Evolutionary conservation across 2,113 vertebrate species (phyloP).

Genomic region (Halichoerus grypus): DNA sequence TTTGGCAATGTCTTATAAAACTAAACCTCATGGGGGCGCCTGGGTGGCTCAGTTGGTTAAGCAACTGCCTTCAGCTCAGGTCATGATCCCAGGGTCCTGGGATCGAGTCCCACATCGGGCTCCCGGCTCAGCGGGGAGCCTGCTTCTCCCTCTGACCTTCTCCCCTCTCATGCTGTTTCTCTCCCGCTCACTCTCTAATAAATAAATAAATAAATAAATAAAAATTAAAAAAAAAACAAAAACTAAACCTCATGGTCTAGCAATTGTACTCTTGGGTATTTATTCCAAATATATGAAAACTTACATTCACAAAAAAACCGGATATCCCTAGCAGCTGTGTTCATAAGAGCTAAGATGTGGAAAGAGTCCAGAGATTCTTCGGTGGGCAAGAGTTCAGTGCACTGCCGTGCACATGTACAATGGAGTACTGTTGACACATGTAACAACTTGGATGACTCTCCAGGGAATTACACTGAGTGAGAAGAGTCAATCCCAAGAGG

Average conservation of each 20-base stretch:
- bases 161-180: no score
- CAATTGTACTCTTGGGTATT: neutral
- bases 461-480: neutral
- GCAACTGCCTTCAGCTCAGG: no score
- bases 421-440: neutral
- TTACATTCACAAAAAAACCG: neutral
- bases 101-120: no score
- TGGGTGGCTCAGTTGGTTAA: no score
- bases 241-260: neutral
- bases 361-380: neutral
- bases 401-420: neutral
- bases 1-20: neutral
- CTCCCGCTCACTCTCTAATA: no score
- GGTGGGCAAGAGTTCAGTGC: neutral
- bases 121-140: no score
- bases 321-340: neutral
- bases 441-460: neutral
- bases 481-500: neutral
- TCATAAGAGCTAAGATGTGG: neutral
- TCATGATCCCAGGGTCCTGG: no score
- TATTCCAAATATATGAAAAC: slow-evolving; percentile 30
- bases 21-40: neutral
- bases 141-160: no score
- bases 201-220: no score
- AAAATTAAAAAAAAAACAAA: neutral